Conservation (phyloP, 2,888 invertebrate species). For the Ellobium chinense region DNA sequence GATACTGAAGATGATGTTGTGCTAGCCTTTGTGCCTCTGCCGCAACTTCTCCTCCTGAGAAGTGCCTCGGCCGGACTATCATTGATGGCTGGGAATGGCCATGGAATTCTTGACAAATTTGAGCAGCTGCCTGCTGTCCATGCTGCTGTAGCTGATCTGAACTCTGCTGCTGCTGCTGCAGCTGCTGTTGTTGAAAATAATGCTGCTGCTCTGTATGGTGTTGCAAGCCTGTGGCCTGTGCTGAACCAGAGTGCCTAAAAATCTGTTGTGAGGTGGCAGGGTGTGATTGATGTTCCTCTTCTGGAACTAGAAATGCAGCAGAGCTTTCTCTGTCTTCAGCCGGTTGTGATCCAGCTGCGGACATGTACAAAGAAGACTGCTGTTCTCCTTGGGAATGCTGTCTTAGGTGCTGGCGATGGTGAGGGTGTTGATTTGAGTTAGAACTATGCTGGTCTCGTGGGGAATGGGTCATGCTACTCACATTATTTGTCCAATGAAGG, state of each 20-base stretch:
- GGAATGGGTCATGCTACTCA: slow-evolving; percentile 19
- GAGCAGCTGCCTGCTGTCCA: not conserved
- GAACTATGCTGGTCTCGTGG: not conserved
- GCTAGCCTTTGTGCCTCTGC: not conserved
- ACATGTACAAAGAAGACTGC: not conserved
- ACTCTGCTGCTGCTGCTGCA: not conserved
- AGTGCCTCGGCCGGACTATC: not conserved
- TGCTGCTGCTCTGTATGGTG: not conserved
- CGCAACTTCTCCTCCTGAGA: slow-evolving; percentile 19
- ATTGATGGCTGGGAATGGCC: slow-evolving; percentile 9
- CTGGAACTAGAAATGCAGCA: not conserved
- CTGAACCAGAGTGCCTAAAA: not conserved
- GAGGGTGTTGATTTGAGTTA: slow-evolving; percentile 22
- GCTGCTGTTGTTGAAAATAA: not conserved
- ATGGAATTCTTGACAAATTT: not conserved
- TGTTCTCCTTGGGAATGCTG: slow-evolving; percentile 17
- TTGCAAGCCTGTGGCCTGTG: not conserved
- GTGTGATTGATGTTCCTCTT: not conserved
- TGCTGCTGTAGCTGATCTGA: not conserved
- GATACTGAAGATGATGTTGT: not conserved
- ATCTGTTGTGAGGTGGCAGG: not conserved
- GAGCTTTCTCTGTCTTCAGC: not conserved
- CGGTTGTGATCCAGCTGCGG: not conserved
- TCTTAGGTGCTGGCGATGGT: slow-evolving; percentile 34
- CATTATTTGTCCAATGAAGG: too few relatives aligned